Conservation (phyloP, 2,797 vertebrate genomes). For the Peromyscus aztecus region DNA sequence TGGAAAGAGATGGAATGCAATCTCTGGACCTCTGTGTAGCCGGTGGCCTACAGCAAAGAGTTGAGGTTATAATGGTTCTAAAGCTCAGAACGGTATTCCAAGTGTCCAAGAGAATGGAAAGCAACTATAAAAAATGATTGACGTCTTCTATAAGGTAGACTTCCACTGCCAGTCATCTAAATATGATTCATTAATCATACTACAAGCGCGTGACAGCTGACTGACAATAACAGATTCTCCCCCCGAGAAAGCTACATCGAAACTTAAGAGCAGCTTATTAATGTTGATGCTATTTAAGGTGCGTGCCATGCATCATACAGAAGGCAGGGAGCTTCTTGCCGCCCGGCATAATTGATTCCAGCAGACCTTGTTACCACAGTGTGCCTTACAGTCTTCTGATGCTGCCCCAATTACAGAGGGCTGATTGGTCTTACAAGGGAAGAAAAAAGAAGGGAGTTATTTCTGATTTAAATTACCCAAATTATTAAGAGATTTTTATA, state of each 20-base stretch:
- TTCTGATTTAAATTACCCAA: slow-evolving; percentile 54
- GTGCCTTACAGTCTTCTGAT: slow-evolving; percentile 1
- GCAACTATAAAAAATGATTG: slow-evolving; percentile 72
- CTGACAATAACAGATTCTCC: slow-evolving; percentile 81
- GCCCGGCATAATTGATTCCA: slow-evolving; percentile 68
- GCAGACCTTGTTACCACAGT: slow-evolving; percentile 51
- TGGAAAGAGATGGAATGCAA: slow-evolving; percentile 67
- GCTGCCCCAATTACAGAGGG: slow-evolving; percentile 48
- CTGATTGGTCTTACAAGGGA: slow-evolving; percentile 60
- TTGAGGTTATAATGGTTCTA: slow-evolving; percentile 57
- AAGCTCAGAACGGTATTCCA: slow-evolving; percentile 57
- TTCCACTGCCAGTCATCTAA: slow-evolving; percentile 81
- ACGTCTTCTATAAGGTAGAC: slow-evolving; percentile 76
- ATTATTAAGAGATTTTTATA: slow-evolving; percentile 41
- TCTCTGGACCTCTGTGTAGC: not conserved
- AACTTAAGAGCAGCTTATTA: slow-evolving; percentile 78
- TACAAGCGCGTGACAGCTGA: slow-evolving; percentile 77
- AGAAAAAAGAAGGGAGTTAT: not conserved
- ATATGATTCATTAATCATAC: slow-evolving; percentile 82
- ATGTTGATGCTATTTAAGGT: slow-evolving; percentile 68
- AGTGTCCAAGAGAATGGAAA: slow-evolving; percentile 80
- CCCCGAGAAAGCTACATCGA: slow-evolving; percentile 68
- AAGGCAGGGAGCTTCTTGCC: slow-evolving; percentile 65
- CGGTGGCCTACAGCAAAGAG: slow-evolving; percentile 75
- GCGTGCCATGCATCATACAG: slow-evolving; percentile 20